phyloP scores from a whole-genome alignment of 2,797 vertebrate species.

The Prunella strophiata region DNA sequence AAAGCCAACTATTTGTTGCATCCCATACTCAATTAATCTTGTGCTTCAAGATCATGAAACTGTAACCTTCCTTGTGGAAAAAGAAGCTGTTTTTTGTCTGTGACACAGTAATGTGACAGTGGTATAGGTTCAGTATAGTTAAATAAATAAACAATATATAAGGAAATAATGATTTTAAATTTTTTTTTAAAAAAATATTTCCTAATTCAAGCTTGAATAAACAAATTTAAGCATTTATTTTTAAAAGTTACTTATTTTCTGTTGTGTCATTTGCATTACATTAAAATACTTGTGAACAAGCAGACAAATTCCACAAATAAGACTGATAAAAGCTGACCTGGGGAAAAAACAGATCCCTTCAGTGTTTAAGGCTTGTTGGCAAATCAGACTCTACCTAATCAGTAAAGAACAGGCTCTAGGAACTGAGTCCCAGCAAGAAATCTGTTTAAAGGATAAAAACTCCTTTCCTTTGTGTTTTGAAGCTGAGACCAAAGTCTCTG shows the following conservation, averaged over 20 bases:
- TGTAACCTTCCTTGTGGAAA: background rate
- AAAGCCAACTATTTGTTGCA: background rate
- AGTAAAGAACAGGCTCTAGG: background rate
- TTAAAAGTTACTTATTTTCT: background rate
- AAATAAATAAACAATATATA: background rate
- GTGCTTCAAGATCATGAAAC: background rate
- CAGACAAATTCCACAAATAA: background rate
- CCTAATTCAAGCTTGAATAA: background rate
- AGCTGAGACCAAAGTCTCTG: background rate
- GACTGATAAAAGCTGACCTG: background rate
- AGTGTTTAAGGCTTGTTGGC: background rate
- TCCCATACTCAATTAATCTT: background rate
- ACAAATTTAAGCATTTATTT: background rate
- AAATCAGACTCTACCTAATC: background rate
- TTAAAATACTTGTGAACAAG: background rate
- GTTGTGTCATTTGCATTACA: background rate
- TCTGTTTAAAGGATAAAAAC: background rate
- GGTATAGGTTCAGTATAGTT: background rate
- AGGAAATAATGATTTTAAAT: background rate
- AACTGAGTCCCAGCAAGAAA: background rate
- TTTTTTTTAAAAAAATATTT: background rate
- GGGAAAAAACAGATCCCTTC: background rate
- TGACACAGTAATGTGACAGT: background rate
- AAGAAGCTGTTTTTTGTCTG: background rate
- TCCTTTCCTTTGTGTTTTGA: background rate